phyloP scores from a whole-genome alignment of 2,797 vertebrate species.

The Carcharodon carcharias region DNA sequence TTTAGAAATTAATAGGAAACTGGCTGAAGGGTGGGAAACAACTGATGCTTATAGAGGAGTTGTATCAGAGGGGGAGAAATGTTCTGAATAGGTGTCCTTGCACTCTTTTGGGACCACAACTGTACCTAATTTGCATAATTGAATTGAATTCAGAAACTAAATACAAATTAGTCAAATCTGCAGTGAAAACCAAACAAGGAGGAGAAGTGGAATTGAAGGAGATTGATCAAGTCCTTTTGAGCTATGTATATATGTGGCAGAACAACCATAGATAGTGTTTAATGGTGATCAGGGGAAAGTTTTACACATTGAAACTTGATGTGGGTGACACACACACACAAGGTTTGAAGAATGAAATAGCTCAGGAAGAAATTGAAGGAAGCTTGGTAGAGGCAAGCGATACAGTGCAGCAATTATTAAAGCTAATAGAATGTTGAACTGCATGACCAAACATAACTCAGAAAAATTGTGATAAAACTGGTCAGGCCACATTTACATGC shows the following conservation, averaged over 20 bases:
- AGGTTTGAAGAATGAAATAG: neutral
- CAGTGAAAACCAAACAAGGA: neutral
- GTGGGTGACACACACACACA: neutral
- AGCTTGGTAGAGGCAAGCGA: neutral
- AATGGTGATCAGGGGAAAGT: neutral
- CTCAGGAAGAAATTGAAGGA: neutral
- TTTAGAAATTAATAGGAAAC: neutral
- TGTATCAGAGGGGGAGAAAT: neutral
- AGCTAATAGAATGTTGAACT: neutral
- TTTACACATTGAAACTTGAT: neutral
- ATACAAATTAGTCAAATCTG: neutral
- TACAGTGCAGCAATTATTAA: neutral
- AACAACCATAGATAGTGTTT: neutral
- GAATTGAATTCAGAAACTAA: neutral
- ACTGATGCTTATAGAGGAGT: neutral
- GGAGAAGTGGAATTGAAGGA: neutral
- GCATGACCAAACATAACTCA: neutral
- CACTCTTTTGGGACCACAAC: neutral
- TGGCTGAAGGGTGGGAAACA: neutral
- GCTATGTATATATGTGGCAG: neutral
- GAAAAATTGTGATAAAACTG: neutral
- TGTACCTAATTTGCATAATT: neutral
- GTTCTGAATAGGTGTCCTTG: neutral
- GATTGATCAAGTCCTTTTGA: too few species aligned
- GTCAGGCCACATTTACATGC: neutral